Percentiles rank a stretch among this genome's conserved stretches.
These are phyloP conservation scores for Chymomyza fuscimana DNA, from an alignment of 2,888 invertebrate genomes.

Conservation along the genomic window DNA sequence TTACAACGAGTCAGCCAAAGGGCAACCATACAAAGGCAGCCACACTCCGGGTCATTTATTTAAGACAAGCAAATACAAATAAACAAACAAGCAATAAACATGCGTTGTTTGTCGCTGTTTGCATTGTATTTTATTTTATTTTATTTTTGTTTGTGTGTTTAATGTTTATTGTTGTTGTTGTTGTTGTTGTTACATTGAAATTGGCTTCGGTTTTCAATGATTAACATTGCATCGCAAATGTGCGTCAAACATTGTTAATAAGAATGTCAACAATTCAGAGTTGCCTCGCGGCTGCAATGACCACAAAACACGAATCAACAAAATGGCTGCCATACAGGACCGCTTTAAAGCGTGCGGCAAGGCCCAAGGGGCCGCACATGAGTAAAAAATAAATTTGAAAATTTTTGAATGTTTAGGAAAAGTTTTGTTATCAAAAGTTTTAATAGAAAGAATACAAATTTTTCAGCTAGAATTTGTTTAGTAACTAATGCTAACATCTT, in stretches of 20 bases:
- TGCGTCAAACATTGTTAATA: slow-evolving; percentile 51
- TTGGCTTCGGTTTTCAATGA: slow-evolving; percentile 50
- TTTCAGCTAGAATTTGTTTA: too few relatives aligned
- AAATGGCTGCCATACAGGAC: neutral
- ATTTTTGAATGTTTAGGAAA: too few relatives aligned
- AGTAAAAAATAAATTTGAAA: too few relatives aligned
- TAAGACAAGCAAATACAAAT: slow-evolving; percentile 36
- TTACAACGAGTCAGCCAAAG: slow-evolving; percentile 57
- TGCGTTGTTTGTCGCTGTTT: slow-evolving; percentile 35
- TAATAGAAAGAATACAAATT: too few relatives aligned
- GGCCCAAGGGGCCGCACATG: too few relatives aligned
- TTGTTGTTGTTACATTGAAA: slow-evolving; percentile 23
- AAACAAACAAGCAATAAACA: slow-evolving; percentile 15
- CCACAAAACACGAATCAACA: slow-evolving; percentile 2
- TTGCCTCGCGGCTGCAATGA: neutral
- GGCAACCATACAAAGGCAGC: slow-evolving; percentile 14
- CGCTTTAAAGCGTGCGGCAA: neutral
- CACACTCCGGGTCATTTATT: slow-evolving; percentile 38
- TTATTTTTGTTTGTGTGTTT: slow-evolving; percentile 5
- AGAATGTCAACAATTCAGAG: slow-evolving; percentile 26
- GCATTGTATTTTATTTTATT: slow-evolving; percentile 11
- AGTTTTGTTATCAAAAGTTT: too few relatives aligned
- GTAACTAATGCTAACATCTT: too few relatives aligned
- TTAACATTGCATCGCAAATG: slow-evolving; percentile 56
- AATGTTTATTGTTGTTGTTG: slow-evolving; percentile 4